These are phyloP conservation scores for Cyrtorhinus lividipennis DNA, from an alignment of 1,140 invertebrate species.

Conservation along the genomic window DNA sequence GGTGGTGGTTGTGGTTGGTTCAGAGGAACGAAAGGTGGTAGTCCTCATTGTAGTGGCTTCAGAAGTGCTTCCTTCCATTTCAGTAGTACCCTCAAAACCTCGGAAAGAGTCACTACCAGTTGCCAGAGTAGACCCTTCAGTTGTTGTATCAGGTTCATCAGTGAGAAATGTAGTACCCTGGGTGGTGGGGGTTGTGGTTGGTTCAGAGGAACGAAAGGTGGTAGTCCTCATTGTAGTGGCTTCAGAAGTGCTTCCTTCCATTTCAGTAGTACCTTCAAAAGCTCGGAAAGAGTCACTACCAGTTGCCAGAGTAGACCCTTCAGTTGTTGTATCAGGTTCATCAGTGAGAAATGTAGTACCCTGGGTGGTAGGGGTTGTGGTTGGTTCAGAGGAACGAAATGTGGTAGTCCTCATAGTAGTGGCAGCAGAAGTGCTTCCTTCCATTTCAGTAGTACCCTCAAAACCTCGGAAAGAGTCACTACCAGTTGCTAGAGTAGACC, in stretches of 20 bases:
- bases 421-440: neutral
- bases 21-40: too few relatives aligned
- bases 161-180: neutral
- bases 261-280: constrained; percentile 1
- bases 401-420: neutral
- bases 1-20: too few relatives aligned
- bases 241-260: neutral
- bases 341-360: neutral
- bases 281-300: neutral
- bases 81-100: too few relatives aligned
- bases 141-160: neutral
- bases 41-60: too few relatives aligned
- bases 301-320: neutral
- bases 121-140: neutral
- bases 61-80: too few relatives aligned
- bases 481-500: neutral
- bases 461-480: neutral
- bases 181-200: neutral
- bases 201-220: neutral
- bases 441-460: neutral
- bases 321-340: neutral
- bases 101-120: neutral
- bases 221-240: neutral
- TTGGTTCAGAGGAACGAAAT: neutral
- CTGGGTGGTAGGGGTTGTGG: neutral